Evolutionary conservation across 2,888 invertebrate genomes (phyloP).

Genomic region (Elmis aenea): DNA sequence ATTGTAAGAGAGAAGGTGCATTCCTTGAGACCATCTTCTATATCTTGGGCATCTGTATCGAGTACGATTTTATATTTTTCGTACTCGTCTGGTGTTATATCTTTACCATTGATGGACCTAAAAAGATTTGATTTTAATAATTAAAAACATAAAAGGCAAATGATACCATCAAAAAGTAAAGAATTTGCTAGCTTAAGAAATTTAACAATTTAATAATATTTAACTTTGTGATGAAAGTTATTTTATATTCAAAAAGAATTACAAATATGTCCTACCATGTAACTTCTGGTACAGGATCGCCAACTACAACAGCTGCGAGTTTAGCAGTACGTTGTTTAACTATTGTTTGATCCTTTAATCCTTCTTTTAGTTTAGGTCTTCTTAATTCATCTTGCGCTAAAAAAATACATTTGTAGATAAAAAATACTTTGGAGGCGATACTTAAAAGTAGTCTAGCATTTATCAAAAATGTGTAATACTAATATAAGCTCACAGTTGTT

Average conservation of each 20-base stretch:
- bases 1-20: slow-evolving; percentile 75
- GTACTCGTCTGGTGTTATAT: slow-evolving; percentile 59
- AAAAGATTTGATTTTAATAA: slow-evolving; percentile 8
- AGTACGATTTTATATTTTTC: slow-evolving; percentile 51
- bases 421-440: too few relatives aligned
- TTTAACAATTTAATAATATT: slow-evolving; percentile 6
- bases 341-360: slow-evolving; percentile 62
- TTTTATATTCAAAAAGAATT: too few relatives aligned
- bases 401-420: slow-evolving; percentile 12
- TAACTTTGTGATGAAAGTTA: slow-evolving; percentile 1
- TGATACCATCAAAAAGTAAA: too few relatives aligned
- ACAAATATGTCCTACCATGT: slow-evolving; percentile 58
- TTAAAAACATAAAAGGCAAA: too few relatives aligned
- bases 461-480: too few relatives aligned
- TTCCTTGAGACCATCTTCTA: slow-evolving; percentile 73
- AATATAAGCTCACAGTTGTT: too few relatives aligned
- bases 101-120: slow-evolving; percentile 66
- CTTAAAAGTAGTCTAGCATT: too few relatives aligned
- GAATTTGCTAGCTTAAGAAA: too few relatives aligned
- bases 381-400: slow-evolving; percentile 72
- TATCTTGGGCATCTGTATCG: slow-evolving; percentile 59
- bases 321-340: slow-evolving; percentile 64
- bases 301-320: slow-evolving; percentile 71
- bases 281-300: slow-evolving; percentile 85
- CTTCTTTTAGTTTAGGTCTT: slow-evolving; percentile 65